Conservation (phyloP, 37 sponge, comb jelly and placozoan genomes). For the Bolinopsis microptera region DNA sequence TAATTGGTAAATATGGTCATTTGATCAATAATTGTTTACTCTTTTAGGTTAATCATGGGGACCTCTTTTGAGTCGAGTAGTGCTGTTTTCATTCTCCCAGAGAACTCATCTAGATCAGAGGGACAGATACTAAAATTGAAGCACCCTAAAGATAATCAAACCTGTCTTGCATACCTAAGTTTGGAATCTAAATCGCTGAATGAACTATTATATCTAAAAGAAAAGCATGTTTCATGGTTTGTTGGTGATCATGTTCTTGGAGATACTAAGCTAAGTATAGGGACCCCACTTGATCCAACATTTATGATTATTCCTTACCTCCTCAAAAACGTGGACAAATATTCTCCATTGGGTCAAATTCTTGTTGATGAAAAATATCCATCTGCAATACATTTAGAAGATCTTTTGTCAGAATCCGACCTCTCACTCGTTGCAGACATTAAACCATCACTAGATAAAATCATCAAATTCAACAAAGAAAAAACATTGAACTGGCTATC, state of each 20-base stretch:
- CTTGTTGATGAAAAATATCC: constrained; percentile 49
- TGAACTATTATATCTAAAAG: constrained; percentile 7
- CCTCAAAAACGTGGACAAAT: background rate
- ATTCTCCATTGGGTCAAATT: constrained; percentile 24
- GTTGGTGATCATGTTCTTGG: constrained; percentile 44
- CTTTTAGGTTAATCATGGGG: no score
- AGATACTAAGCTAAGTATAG: background rate
- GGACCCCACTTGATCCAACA: background rate
- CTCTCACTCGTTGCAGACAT: constrained; percentile 2
- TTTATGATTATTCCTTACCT: constrained; percentile 41
- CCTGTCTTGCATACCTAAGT: background rate
- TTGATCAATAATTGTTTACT: no score
- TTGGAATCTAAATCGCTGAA: background rate
- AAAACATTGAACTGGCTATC: constrained; percentile 17
- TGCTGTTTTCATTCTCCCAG: background rate
- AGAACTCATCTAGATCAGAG: background rate
- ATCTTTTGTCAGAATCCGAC: background rate
- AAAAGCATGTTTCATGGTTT: constrained; percentile 57
- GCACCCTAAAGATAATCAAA: constrained; percentile 45
- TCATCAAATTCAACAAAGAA: background rate
- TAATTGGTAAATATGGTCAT: no score
- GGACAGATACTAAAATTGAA: background rate
- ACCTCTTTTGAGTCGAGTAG: background rate
- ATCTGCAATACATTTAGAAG: background rate
- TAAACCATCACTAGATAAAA: background rate